phyloP scores from a whole-genome alignment of 1,140 invertebrate genomes.

The Dendrolimus punctatus region DNA sequence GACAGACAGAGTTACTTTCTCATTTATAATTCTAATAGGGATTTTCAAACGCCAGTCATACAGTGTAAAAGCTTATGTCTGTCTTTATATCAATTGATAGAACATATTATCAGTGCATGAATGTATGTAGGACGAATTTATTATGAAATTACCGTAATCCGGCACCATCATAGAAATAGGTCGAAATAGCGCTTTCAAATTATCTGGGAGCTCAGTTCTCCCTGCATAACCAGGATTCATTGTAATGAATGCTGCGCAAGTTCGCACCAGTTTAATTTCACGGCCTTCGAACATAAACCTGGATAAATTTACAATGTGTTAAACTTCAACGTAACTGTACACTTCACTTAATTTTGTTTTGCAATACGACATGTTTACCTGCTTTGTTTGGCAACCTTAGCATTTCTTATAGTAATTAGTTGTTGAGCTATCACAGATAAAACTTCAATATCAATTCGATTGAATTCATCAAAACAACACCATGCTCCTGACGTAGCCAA shows the following conservation, averaged over 20 bases:
- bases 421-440: slow-evolving; percentile 91
- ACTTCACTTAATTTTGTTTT: too few relatives aligned
- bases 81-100: too few relatives aligned
- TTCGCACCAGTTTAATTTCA: slow-evolving; percentile 87
- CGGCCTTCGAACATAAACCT: slow-evolving; percentile 93
- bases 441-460: slow-evolving; percentile 92
- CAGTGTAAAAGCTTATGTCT: too few relatives aligned
- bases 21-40: too few relatives aligned
- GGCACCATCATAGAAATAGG: slow-evolving; percentile 96
- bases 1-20: too few relatives aligned
- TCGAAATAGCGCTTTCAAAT: slow-evolving; percentile 89
- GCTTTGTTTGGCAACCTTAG: slow-evolving; percentile 77
- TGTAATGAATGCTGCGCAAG: slow-evolving; percentile 92
- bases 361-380: slow-evolving; percentile 62
- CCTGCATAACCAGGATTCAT: slow-evolving; percentile 93
- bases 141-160: slow-evolving; percentile 90
- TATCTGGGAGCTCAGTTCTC: slow-evolving; percentile 87
- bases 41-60: too few relatives aligned
- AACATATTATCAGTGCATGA: too few relatives aligned
- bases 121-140: too few relatives aligned
- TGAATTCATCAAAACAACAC: slow-evolving; percentile 96
- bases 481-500: slow-evolving; percentile 90
- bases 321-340: too few relatives aligned
- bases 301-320: slow-evolving; percentile 24
- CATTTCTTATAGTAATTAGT: slow-evolving; percentile 84